Evolutionary conservation across 1,140 invertebrate genomes (phyloP), one percentile per base, ranked within the genome.

Genomic region (Aphaenogaster ashmeadi): DNA sequence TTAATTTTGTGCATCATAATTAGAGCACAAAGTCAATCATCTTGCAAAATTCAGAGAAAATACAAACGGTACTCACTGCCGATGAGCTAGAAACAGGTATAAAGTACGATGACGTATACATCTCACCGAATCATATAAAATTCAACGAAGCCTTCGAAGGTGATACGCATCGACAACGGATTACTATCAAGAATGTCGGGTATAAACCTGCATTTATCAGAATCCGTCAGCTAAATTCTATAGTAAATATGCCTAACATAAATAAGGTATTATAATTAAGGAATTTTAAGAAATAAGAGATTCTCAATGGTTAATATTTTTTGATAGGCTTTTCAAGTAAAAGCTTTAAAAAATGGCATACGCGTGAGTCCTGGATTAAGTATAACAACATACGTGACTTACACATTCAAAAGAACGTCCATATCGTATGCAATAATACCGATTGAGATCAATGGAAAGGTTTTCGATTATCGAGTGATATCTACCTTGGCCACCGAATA

Each of bases 131-230:
- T 41, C 86, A 69, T 47, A 90, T 94, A 81, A 84, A 92, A 67
- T 92, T 94, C 36, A 84, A 71, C 5, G 93, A 94, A 84, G 91
- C 92, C 1, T 89, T 84, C 50, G 94, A 94, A 87, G 93, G 93
- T 6, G 89, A 91, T 56, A 71, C 74, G 3, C 89, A 89, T 71
- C 36, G 67, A 41, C 80, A 91, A 66, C 66, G 52, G 11, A 78
- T 94, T 8, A 78, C 56, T 11, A 90, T 94, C 2, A 90, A 88
- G 21, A 94, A 94, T 72, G 62, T 64, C 41, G 93, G 93, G 3
- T 89, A 47, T 18, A 90, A 88, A 33, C 67, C 90, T 8, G 92
- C 88, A 7, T 50, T 90, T 44, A 80, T 94, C 11, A 86, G 89
- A 58, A 91, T 94, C 18, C 60, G 81, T 11, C 27, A 74, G 41